These are phyloP conservation scores for Ahaetulla prasina DNA, from an alignment of 2,113 vertebrate species.

Conservation along the genomic window DNA sequence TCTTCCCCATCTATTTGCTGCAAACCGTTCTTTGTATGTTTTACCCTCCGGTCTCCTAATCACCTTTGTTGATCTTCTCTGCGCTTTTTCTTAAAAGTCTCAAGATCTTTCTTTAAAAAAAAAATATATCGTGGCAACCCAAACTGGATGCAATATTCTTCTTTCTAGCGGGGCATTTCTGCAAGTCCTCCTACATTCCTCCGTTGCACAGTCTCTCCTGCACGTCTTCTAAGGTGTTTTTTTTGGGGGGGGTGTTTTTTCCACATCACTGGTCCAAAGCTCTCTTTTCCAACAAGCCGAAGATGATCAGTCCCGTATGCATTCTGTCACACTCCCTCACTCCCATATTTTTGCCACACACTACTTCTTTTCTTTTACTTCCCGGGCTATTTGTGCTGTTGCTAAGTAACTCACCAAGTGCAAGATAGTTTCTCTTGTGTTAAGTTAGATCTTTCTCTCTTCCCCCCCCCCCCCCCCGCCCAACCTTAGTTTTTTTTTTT, in stretches of 20 bases:
- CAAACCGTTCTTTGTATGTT: too few relatives aligned
- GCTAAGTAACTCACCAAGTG: slow-evolving; percentile 64
- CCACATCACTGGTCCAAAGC: background rate
- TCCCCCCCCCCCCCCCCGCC: background rate
- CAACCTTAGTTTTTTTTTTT: background rate
- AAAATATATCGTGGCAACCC: too few relatives aligned
- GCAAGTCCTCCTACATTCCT: background rate
- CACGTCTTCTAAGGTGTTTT: too few relatives aligned
- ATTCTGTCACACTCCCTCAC: slow-evolving; percentile 19
- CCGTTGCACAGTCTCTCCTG: too few relatives aligned
- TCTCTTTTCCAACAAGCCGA: background rate
- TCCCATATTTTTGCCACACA: slow-evolving; percentile 19
- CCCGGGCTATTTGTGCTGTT: slow-evolving; percentile 63
- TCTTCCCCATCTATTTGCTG: too few relatives aligned
- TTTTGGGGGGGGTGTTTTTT: background rate
- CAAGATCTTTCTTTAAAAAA: too few relatives aligned
- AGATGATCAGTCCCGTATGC: background rate
- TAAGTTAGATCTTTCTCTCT: slow-evolving; percentile 49
- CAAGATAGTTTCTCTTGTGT: slow-evolving; percentile 57
- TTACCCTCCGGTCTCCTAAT: too few relatives aligned
- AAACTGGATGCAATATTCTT: too few relatives aligned
- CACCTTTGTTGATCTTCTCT: too few relatives aligned
- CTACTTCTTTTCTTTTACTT: slow-evolving; percentile 36
- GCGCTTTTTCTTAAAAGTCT: too few relatives aligned
- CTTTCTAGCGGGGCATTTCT: background rate